Percentiles rank a stretch among this genome's conserved stretches.
phyloP scores from a whole-genome alignment of 2,888 invertebrate genomes.

The Nomada fucata region DNA sequence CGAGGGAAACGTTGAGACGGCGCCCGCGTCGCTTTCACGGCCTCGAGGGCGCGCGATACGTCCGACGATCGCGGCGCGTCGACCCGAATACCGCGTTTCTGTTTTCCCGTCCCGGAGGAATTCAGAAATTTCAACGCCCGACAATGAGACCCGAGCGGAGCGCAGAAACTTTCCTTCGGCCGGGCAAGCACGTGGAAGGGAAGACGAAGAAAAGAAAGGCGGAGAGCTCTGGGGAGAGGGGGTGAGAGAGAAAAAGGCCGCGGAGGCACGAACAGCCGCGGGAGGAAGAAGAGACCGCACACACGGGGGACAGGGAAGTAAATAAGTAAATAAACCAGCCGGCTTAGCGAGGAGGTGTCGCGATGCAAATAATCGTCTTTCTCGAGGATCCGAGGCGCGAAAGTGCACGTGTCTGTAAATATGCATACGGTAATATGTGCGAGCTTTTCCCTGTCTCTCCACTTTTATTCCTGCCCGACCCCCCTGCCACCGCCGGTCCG shows the following conservation, averaged over 20 bases:
- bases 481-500: conserved; percentile 44
- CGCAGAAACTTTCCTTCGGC: conserved; percentile 26
- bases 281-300: conserved; percentile 50
- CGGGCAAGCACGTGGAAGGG: neutral
- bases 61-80: no score
- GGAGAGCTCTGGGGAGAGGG: no score
- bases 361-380: conserved; percentile 78
- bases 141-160: conserved; percentile 3
- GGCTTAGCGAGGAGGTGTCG: conserved; percentile 79
- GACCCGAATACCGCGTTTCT: neutral
- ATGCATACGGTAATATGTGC: conserved; percentile 71
- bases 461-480: conserved; percentile 13
- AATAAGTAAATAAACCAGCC: conserved; percentile 80
- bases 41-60: no score
- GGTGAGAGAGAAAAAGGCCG: no score
- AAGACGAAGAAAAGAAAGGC: neutral
- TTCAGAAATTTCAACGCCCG: conserved; percentile 28
- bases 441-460: conserved; percentile 57
- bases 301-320: conserved; percentile 72
- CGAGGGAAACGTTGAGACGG: neutral
- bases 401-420: conserved; percentile 79
- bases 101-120: conserved; percentile 20
- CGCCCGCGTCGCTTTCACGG: no score
- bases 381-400: conserved; percentile 78
- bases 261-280: neutral